phyloP scores from a whole-genome alignment of 2,888 invertebrate genomes.

The Mythimna impura region DNA sequence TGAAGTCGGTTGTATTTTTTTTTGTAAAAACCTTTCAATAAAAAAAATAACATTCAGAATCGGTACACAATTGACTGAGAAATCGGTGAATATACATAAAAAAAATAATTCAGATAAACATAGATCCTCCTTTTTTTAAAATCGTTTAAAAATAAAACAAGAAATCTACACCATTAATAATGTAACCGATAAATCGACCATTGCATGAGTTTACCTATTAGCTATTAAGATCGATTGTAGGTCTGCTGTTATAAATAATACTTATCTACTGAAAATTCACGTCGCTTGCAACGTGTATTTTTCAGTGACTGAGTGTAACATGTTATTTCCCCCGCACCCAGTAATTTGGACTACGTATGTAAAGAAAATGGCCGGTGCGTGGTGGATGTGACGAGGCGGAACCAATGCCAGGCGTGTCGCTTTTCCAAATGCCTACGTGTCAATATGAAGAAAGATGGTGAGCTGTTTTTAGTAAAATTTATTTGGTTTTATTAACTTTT shows the following conservation, averaged over 20 bases:
- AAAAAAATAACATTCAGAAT: too few relatives aligned
- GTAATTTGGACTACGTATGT: constrained; percentile 97
- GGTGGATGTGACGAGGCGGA: constrained; percentile 97
- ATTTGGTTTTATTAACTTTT: neutral
- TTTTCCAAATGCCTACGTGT: constrained; percentile 97
- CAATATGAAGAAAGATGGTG: constrained; percentile 98
- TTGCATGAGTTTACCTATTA: neutral
- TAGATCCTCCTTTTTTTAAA: too few relatives aligned
- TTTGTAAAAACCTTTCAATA: too few relatives aligned
- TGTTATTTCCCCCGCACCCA: constrained; percentile 72
- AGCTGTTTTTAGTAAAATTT: constrained; percentile 69
- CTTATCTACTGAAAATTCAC: neutral
- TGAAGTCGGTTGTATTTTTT: too few relatives aligned
- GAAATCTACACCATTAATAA: neutral
- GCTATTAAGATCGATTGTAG: constrained; percentile 1
- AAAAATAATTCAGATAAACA: too few relatives aligned
- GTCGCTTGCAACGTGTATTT: neutral
- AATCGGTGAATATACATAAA: too few relatives aligned
- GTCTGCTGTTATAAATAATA: neutral
- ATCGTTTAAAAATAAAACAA: too few relatives aligned
- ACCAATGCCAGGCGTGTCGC: constrained; percentile 98
- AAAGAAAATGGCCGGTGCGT: constrained; percentile 97
- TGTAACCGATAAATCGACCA: neutral
- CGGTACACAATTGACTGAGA: too few relatives aligned
- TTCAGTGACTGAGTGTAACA: constrained; percentile 18